These are phyloP conservation scores for Eudemis profundana DNA, from an alignment of 2,888 invertebrate genomes.

Conservation along the genomic window DNA sequence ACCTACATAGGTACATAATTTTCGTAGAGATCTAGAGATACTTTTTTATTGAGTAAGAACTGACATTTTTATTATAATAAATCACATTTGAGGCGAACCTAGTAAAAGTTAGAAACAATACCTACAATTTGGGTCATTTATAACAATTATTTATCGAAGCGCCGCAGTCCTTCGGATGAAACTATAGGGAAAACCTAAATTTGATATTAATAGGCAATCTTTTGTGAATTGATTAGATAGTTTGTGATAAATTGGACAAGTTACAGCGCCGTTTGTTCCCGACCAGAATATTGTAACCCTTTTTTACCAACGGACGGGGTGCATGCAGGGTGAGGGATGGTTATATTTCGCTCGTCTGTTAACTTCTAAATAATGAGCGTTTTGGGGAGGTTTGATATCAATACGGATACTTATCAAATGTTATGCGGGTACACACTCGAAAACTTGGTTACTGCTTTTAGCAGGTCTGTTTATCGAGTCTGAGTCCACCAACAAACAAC, in stretches of 20 bases:
- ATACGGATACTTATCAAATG: slow-evolving; percentile 1
- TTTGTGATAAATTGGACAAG: slow-evolving; percentile 75
- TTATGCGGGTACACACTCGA: no score
- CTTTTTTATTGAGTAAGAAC: no score
- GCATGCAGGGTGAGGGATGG: slow-evolving; percentile 32
- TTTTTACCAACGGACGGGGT: slow-evolving; percentile 37
- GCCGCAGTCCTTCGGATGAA: slow-evolving; percentile 74
- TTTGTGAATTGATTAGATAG: slow-evolving; percentile 81
- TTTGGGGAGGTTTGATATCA: not conserved
- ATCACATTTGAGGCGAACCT: not conserved
- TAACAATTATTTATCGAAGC: slow-evolving; percentile 84
- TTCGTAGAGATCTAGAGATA: no score
- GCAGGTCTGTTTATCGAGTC: no score
- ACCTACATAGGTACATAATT: no score
- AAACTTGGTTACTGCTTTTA: no score
- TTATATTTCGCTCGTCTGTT: slow-evolving; percentile 32
- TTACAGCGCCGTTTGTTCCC: slow-evolving; percentile 59
- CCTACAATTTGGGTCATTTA: slow-evolving; percentile 77
- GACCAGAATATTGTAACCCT: slow-evolving; percentile 47
- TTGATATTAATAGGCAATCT: slow-evolving; percentile 78
- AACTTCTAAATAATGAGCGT: slow-evolving; percentile 35
- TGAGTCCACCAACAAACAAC: no score
- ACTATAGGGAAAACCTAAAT: slow-evolving; percentile 80
- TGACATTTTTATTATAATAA: not conserved
- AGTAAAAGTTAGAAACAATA: slow-evolving; percentile 53